Evolutionary conservation across 2,888 invertebrate genomes (phyloP), one percentile per base, ranked within the genome.

Genomic region (Uloborus plumipes): DNA sequence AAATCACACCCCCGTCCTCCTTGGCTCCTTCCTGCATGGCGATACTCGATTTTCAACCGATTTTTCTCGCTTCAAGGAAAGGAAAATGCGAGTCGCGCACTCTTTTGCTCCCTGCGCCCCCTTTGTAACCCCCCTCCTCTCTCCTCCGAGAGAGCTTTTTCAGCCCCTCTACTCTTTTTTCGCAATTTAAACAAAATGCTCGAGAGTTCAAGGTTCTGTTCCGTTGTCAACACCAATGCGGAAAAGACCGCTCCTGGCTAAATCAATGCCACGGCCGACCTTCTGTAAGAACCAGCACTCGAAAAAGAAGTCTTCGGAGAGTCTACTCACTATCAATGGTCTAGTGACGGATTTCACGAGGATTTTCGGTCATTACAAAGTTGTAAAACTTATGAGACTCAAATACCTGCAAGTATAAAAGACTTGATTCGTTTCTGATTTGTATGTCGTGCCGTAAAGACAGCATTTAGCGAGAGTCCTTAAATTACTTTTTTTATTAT

Each of bases 121-220:
- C 16, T 51, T 22, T 39, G 39, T 18, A 4, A 31, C 20, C 71
- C 15, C 22, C 71, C 50, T 50, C 58, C 55, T 26, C 71, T 61
- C n/a, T 50, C 55, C 62, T 51, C 49, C 49, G 61, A 64, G 64
- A 53, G 49, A 58, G 39, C 39, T 39, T 39, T 39, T 39, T 39
- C 39, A 39, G 39, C 9, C 39, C 39, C 39, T 39, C 39, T 39
- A 39, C 39, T 39, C 39, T 39, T 39, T 39, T 73, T 64, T 64
- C 62, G 51, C 61, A 69, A 76, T 76, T 76, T 76, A 76, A 76
- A 76, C 76, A 76, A 76, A 76, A 69, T 67, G 69, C 76, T 62
- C 62, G 20, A 39, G 61, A 61, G 71, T 51, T 73, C 64, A 64
- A 73, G 55, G 76, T 50, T 39, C 76, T 69, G 59, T 47, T 51